Evolutionary conservation across 2,888 invertebrate species (phyloP).

Genomic region (Stratiomys singularior): DNA sequence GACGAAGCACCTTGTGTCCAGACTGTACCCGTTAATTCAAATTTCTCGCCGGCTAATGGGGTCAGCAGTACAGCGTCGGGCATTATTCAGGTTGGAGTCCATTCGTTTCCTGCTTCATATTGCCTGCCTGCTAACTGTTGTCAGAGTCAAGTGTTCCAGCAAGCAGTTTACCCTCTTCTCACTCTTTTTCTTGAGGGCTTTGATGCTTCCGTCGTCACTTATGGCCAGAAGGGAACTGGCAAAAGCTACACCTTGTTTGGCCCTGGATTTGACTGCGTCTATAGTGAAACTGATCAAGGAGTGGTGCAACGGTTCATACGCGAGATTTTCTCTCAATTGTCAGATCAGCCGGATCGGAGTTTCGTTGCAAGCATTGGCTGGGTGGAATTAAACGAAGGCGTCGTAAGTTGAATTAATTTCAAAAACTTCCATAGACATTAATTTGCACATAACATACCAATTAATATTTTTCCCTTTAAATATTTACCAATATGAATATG

Average conservation of each 20-base stretch:
- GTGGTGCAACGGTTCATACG: slow-evolving; percentile 77
- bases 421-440: too few relatives aligned
- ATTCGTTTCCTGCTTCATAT: slow-evolving; percentile 68
- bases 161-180: slow-evolving; percentile 74
- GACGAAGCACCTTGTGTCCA: slow-evolving; percentile 64
- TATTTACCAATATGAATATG: too few relatives aligned
- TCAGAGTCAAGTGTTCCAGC: slow-evolving; percentile 73
- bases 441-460: too few relatives aligned
- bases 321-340: slow-evolving; percentile 77
- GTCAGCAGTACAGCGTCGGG: slow-evolving; percentile 60
- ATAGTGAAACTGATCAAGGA: slow-evolving; percentile 75
- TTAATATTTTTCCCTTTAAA: too few relatives aligned
- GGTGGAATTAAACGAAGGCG: slow-evolving; percentile 78
- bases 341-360: slow-evolving; percentile 73
- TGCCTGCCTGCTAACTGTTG: slow-evolving; percentile 71
- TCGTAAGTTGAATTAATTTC: slow-evolving; percentile 67
- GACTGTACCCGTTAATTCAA: slow-evolving; percentile 61
- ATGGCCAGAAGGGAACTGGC: slow-evolving; percentile 75
- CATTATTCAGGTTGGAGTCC: slow-evolving; percentile 61
- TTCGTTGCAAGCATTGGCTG: slow-evolving; percentile 76
- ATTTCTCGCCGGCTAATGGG: slow-evolving; percentile 69
- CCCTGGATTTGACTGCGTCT: slow-evolving; percentile 71
- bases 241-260: slow-evolving; percentile 81
- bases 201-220: slow-evolving; percentile 78
- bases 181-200: slow-evolving; percentile 77